Evolutionary conservation across 2,888 invertebrate genomes (phyloP).

Genomic region (Mimachlamys varia): DNA sequence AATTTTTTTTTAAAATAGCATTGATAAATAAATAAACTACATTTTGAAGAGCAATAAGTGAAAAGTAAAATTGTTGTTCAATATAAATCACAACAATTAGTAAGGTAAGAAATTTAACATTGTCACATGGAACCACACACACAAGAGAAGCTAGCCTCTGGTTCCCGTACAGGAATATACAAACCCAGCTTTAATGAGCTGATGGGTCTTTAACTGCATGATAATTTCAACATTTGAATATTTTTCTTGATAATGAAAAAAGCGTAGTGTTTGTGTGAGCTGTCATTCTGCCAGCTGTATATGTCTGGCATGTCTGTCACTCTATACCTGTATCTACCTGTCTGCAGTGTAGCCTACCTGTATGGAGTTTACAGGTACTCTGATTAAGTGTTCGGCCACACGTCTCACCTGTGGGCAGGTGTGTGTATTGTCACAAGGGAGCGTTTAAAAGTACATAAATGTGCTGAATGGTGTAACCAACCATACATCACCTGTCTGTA

Average conservation of each 20-base stretch:
- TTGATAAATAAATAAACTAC: too few species aligned
- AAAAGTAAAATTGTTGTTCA: too few species aligned
- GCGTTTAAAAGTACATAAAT: constrained; percentile 22
- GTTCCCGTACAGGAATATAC: too few species aligned
- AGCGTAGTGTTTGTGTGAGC: background rate
- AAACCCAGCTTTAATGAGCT: too few species aligned
- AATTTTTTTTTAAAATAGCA: too few species aligned
- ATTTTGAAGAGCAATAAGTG: too few species aligned
- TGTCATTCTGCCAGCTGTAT: background rate
- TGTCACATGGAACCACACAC: too few species aligned
- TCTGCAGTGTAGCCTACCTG: background rate
- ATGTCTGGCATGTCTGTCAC: background rate
- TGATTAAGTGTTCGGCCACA: background rate
- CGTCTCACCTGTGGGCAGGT: constrained; percentile 6
- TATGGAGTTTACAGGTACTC: background rate
- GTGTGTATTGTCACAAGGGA: constrained; percentile 5
- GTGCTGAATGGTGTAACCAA: constrained; percentile 5
- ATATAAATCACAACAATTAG: too few species aligned
- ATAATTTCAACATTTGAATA: background rate
- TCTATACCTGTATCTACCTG: too few species aligned
- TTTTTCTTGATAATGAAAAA: background rate
- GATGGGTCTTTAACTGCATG: too few species aligned
- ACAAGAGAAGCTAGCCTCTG: too few species aligned
- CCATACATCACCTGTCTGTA: background rate
- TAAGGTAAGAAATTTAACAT: too few species aligned